Conservation (phyloP, 2,113 vertebrate genomes). For the Mesitornis unicolor region DNA sequence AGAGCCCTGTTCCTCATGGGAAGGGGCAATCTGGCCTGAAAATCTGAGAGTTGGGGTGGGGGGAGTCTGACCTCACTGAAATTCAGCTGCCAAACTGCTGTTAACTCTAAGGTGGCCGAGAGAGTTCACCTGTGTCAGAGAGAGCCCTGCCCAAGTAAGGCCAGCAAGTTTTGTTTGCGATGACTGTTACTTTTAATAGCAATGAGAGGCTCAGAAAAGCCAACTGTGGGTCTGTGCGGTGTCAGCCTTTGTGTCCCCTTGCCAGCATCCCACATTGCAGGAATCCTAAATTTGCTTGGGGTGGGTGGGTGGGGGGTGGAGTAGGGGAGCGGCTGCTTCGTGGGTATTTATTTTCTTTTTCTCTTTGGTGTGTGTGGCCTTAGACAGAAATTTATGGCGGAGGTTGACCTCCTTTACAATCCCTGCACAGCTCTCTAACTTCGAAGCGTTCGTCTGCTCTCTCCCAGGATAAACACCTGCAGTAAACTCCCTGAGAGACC, state of each 20-base stretch:
- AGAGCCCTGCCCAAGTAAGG: neutral
- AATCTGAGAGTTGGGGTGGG: neutral
- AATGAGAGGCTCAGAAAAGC: neutral
- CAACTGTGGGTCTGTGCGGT: neutral
- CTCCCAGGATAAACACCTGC: slow-evolving; percentile 77
- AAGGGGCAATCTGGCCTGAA: neutral
- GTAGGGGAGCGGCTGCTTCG: neutral
- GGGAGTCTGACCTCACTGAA: neutral
- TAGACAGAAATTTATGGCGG: slow-evolving; percentile 79
- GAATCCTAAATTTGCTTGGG: neutral
- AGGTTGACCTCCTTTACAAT: slow-evolving; percentile 73
- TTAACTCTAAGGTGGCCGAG: neutral
- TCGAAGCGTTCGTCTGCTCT: slow-evolving; percentile 64
- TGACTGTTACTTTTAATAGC: accelerated
- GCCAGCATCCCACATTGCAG: neutral
- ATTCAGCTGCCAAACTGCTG: neutral
- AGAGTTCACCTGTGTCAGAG: neutral
- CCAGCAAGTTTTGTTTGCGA: neutral
- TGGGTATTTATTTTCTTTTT: neutral
- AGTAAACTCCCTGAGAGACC: slow-evolving; percentile 73
- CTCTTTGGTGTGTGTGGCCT: slow-evolving; percentile 73
- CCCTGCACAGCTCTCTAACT: slow-evolving; percentile 42
- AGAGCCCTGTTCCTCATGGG: accelerated
- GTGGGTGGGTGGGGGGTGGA: neutral
- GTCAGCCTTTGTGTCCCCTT: neutral